Conservation (phyloP, 2,888 invertebrate species). For the Buathra laborator region DNA sequence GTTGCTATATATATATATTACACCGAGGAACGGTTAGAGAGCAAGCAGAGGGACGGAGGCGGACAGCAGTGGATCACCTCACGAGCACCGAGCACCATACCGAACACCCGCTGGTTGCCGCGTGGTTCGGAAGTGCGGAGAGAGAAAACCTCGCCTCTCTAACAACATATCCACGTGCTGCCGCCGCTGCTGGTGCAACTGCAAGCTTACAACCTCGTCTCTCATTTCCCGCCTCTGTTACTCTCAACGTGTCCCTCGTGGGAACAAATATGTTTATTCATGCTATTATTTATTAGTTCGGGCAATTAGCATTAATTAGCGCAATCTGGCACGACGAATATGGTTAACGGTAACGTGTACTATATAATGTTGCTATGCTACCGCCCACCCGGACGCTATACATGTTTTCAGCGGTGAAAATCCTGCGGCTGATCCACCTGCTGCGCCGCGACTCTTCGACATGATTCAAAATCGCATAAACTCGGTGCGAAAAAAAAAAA, state of each 20-base stretch:
- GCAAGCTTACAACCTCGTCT: slow-evolving; percentile 47
- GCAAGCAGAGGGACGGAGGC: neutral
- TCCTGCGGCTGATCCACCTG: slow-evolving; percentile 14
- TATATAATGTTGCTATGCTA: neutral
- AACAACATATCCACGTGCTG: slow-evolving; percentile 41
- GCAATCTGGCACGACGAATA: slow-evolving; percentile 78
- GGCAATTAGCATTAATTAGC: slow-evolving; percentile 84
- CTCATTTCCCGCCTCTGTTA: slow-evolving; percentile 45
- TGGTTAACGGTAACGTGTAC: slow-evolving; percentile 51
- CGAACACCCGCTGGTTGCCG: slow-evolving; percentile 14
- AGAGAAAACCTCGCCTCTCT: slow-evolving; percentile 32
- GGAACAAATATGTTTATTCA: slow-evolving; percentile 81
- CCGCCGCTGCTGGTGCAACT: slow-evolving; percentile 57
- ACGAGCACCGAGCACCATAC: slow-evolving; percentile 12
- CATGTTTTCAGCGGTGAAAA: slow-evolving; percentile 51
- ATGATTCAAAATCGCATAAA: neutral
- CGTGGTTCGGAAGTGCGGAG: slow-evolving; percentile 23
- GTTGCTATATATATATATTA: slow-evolving; percentile 13
- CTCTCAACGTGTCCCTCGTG: slow-evolving; percentile 63
- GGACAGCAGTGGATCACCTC: slow-evolving; percentile 33
- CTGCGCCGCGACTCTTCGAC: slow-evolving; percentile 27
- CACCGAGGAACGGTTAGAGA: slow-evolving; percentile 25
- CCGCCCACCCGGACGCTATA: neutral
- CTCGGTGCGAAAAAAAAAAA: neutral
- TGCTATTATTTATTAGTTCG: slow-evolving; percentile 83